These are phyloP conservation scores for Dinomys branickii DNA, from an alignment of 2,113 vertebrate species.

Conservation along the genomic window DNA sequence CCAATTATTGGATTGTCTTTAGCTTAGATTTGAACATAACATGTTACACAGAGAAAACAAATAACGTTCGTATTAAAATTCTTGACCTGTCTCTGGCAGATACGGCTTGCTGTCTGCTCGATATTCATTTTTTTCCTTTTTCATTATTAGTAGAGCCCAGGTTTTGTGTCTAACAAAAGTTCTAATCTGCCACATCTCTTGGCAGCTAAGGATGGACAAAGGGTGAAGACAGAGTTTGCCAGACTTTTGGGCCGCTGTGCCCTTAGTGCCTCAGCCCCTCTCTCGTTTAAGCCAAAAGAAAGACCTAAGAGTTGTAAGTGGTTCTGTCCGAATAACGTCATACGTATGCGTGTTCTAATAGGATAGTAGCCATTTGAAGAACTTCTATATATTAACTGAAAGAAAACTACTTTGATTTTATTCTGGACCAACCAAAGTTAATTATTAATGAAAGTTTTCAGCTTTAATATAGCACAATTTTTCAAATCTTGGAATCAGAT, in stretches of 20 bases:
- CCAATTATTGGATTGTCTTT: neutral
- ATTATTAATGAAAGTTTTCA: neutral
- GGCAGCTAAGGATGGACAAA: neutral
- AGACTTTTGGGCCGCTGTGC: neutral
- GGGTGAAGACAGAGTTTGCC: neutral
- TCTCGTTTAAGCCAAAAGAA: neutral
- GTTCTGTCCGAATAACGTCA: neutral
- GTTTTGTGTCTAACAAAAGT: neutral
- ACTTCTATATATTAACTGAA: neutral
- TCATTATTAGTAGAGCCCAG: neutral
- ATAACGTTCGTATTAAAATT: neutral
- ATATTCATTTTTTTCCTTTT: neutral
- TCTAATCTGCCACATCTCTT: neutral
- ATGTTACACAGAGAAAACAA: neutral
- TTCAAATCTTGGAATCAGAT: neutral
- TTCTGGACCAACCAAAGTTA: neutral
- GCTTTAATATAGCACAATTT: neutral
- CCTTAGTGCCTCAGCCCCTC: neutral
- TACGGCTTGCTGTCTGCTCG: neutral
- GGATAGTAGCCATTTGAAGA: neutral
- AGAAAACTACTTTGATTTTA: neutral
- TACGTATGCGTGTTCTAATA: neutral
- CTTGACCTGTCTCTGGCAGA: neutral
- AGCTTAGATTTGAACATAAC: slow-evolving; percentile 5
- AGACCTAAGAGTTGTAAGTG: neutral